phyloP scores from a whole-genome alignment of 2,888 invertebrate species.

The Zygaena filipendulae region DNA sequence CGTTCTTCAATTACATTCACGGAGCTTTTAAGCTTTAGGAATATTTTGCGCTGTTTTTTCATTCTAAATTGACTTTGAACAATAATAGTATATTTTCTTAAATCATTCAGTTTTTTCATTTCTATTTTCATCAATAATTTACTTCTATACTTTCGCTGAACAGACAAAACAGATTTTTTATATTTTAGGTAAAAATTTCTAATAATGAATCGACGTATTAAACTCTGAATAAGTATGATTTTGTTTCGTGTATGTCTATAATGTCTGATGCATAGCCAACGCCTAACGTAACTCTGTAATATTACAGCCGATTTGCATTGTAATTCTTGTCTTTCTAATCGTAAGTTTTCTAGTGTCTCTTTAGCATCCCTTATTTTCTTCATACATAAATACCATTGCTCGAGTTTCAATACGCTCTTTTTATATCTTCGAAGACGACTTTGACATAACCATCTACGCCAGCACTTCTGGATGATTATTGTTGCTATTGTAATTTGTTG shows the following conservation, averaged over 20 bases:
- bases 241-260: conserved; percentile 26
- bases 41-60: conserved; percentile 26
- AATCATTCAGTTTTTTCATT: conserved; percentile 24
- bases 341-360: conserved; percentile 24
- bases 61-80: conserved; percentile 57
- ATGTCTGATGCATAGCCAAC: conserved; percentile 36
- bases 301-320: conserved; percentile 29
- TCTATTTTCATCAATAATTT: conserved; percentile 40
- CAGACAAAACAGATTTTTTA: conserved; percentile 25
- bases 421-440: conserved; percentile 32
- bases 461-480: conserved; percentile 45
- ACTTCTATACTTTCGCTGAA: conserved; percentile 49
- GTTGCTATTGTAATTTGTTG: conserved; percentile 36
- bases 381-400: conserved; percentile 55
- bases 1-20: conserved; percentile 27
- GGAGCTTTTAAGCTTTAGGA: conserved; percentile 28
- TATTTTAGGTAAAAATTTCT: conserved; percentile 29
- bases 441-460: conserved; percentile 42
- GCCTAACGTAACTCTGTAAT: conserved; percentile 36
- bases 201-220: conserved; percentile 30
- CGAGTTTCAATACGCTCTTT: conserved; percentile 54
- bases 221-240: conserved; percentile 33
- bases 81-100: conserved; percentile 27
- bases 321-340: conserved; percentile 26
- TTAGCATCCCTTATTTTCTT: conserved; percentile 34